Evolutionary conservation across 1,140 invertebrate species (phyloP), one percentile per base, ranked within the genome.

Genomic region (Goniozus legneri): DNA sequence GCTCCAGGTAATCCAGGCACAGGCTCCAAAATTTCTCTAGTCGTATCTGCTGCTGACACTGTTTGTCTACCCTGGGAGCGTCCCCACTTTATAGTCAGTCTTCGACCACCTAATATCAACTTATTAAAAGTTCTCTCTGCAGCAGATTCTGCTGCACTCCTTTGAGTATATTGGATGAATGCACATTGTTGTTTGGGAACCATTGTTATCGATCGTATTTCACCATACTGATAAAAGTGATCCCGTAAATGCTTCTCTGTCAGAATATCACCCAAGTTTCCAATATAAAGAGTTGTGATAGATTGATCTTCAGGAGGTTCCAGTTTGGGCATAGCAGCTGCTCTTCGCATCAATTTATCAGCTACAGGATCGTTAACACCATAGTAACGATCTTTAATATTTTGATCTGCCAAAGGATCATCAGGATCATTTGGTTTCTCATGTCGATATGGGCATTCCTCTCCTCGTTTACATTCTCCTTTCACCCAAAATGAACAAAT

Each of bases 401-500:
- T 99, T 69, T 99, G 97, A 78, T 99, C 95, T 12, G 94, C 93
- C 3, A 99, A 73, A 7, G 97, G 97, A 80, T 99, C 97, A 77
- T 99, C 97, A 1, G 97, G 97, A 78, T 99, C 97, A 14, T 95
- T 98, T 2, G 97, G 97, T 65, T 97, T 98, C 69, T 99, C 97
- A 67, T 99, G 97, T 15, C 97, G 82, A 71, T 99, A 99, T 0
- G 97, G 97, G 79, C 97, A 99, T 69, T 99, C 97, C 77, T 99
- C 97, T n/a, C 97, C 97, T 73, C 97, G 80, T 66, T 96, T 89
- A 73, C 97, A 99, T 74, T 99, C 97, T 1, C 97, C 97, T 78
- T 99, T 99, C 0, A 99, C 96, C 94, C 96, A 99, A 73, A 99
- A 99, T 0, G 95, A 98, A 75, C 97, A 99, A 34, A 99, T 97